Conservation (phyloP, 2,797 vertebrate species). For the Anguilla pacifica region DNA sequence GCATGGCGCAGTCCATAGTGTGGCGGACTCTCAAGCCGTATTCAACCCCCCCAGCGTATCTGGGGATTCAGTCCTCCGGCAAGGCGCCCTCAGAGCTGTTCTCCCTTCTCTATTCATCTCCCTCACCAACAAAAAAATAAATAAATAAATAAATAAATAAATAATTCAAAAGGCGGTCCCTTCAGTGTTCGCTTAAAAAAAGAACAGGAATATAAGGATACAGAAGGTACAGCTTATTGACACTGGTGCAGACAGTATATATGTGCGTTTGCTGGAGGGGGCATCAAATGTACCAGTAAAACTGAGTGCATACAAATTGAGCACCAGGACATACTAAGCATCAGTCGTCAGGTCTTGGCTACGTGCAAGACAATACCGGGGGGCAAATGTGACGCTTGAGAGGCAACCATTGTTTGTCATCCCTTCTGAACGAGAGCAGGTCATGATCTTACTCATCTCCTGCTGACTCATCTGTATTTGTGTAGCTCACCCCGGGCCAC, state of each 20-base stretch:
- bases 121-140: not conserved
- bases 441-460: constrained; percentile 67
- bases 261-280: not conserved
- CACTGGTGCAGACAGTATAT: not conserved
- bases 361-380: not conserved
- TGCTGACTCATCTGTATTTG: constrained; percentile 54
- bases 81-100: not conserved
- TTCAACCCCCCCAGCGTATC: not conserved
- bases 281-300: not conserved
- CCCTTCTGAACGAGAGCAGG: constrained; percentile 36
- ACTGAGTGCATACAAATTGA: not conserved
- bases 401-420: not conserved
- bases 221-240: not conserved
- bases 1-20: not conserved
- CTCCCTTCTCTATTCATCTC: not conserved
- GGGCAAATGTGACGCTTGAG: not conserved
- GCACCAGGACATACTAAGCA: not conserved
- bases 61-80: not conserved
- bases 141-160: no score
- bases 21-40: not conserved
- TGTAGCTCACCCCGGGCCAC: constrained; percentile 39
- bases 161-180: not conserved
- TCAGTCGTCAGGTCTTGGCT: not conserved
- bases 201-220: not conserved
- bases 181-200: not conserved